phyloP scores from a whole-genome alignment of 2,113 vertebrate genomes.

The Hippocampus zosterae region DNA sequence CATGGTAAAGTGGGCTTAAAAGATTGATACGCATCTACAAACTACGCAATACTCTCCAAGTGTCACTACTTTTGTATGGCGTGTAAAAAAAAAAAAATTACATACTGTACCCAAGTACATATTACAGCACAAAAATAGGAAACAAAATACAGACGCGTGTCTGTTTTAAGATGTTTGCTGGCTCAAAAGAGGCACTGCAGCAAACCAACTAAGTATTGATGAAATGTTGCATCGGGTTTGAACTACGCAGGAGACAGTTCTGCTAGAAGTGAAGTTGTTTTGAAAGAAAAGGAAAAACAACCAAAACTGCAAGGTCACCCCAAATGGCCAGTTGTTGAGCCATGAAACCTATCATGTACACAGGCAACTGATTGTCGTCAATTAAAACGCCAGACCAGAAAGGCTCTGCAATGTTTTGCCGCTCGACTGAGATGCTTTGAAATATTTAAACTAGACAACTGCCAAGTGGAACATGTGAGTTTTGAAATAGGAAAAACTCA shows the following conservation, averaged over 20 bases:
- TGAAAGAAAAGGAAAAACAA: neutral
- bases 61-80: neutral
- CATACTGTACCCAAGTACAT: neutral
- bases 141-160: neutral
- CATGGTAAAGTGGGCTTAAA: neutral
- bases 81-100: neutral
- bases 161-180: neutral
- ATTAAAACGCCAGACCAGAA: neutral
- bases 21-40: too few species aligned
- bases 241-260: neutral
- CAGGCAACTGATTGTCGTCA: neutral
- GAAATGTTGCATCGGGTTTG: neutral
- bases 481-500: constrained; percentile 74
- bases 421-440: constrained; percentile 29
- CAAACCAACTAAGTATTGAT: neutral
- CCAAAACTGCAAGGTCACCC: constrained; percentile 1
- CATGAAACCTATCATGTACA: constrained; percentile 36
- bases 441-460: constrained; percentile 28
- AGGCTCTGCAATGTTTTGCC: constrained; percentile 19
- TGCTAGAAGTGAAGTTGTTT: neutral
- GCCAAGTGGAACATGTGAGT: constrained; percentile 75
- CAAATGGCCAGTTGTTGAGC: constrained; percentile 49
- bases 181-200: neutral
- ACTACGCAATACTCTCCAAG: neutral
- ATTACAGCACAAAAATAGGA: neutral